Evolutionary conservation across 2,113 vertebrate species (phyloP), one percentile per base, ranked within the genome.

Genomic region (Terrapene triunguis): DNA sequence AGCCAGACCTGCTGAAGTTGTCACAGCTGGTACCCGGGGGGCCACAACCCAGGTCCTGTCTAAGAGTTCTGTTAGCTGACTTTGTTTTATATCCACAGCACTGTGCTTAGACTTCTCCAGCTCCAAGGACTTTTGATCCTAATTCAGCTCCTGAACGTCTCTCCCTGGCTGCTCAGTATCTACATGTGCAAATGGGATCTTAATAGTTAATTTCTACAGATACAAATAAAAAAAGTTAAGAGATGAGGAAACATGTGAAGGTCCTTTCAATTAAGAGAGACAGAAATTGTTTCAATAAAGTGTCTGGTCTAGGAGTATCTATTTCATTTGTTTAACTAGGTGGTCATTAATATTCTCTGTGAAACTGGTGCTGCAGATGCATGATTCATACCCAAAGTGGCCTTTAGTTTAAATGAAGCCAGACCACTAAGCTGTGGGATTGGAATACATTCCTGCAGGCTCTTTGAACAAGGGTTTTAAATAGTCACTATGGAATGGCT

Each of bases 401-500:
- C 32, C 54, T 35, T 42, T 0, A 4, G 27, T 38, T 72, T 25
- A 19, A 44, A 44, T 3, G 10, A 8, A 53, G 50, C 3, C 2
- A 8, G 17, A 47, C 16, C 27, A 22, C 0, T 0, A 0, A 0
- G 3, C 8, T 0, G 51, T 27, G 48, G 35, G 42, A 3, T 42
- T 51, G 11, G 76, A 4, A 25, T 0, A 0, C 1, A 16, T 9
- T 12, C 89, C 5, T 48, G 1, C 10, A 27, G 2, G 9, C 25
- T 14, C 19, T 27, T 42, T 3, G 21, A 17, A 47, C 54, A 57
- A 10, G 54, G 4, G 8, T 53, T 32, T 27, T 17, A n/a, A 55
- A 27, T 81, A 50, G 51, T 53, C 51, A 42, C 69, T 59, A 29
- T 47, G 25, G 74, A 44, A 72, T 8, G 9, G 1, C 85, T 55